These are phyloP conservation scores for Characodon lateralis DNA, from an alignment of 2,797 vertebrate species.

Conservation along the genomic window DNA sequence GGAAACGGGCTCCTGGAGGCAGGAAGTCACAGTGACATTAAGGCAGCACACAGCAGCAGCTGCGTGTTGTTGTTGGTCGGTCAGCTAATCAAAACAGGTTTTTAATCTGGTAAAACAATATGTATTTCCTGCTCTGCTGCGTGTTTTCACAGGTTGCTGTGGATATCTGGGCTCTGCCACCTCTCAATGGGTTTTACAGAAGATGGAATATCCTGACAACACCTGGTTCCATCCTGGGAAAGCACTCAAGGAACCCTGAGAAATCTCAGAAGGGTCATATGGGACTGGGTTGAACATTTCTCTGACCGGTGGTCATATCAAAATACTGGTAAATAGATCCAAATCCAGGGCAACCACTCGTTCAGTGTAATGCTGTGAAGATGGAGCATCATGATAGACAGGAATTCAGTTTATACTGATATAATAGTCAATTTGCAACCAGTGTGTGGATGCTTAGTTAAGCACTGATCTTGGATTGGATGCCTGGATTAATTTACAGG, in stretches of 20 bases:
- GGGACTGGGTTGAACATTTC: constrained; percentile 52
- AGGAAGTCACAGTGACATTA: constrained; percentile 54
- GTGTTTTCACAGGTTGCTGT: constrained; percentile 37
- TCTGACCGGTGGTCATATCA: constrained; percentile 29
- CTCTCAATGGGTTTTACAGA: constrained; percentile 71
- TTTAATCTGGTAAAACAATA: constrained; percentile 63
- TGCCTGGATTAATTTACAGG: not conserved
- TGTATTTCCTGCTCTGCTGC: constrained; percentile 51
- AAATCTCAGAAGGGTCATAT: constrained; percentile 58
- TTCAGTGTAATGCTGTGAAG: constrained; percentile 27
- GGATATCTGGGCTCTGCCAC: constrained; percentile 21
- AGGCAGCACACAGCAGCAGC: constrained; percentile 40
- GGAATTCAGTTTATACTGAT: not conserved
- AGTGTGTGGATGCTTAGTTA: not conserved
- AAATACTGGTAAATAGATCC: constrained; percentile 24
- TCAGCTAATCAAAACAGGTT: constrained; percentile 71
- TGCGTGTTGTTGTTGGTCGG: constrained; percentile 66
- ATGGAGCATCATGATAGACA: constrained; percentile 14
- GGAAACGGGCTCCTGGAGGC: constrained; percentile 62
- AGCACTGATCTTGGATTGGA: not conserved
- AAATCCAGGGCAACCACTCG: not conserved
- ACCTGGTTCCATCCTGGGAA: constrained; percentile 58
- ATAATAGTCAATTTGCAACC: not conserved
- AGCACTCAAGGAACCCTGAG: constrained; percentile 56
- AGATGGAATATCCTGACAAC: constrained; percentile 61